Evolutionary conservation across 2,888 invertebrate species (phyloP).

Genomic region (Hypomecis atomaria): DNA sequence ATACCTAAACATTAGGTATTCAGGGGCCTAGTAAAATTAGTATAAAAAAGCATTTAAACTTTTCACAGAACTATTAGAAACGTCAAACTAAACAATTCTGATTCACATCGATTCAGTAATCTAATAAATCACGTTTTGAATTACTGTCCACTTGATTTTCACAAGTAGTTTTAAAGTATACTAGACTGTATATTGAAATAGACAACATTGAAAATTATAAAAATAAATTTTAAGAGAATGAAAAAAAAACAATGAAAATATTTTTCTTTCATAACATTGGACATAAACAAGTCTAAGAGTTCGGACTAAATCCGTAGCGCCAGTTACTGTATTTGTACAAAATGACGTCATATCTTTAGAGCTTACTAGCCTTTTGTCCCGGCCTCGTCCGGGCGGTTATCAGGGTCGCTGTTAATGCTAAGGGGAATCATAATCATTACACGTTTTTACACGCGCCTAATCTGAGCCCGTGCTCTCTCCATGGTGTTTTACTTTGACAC

Average conservation of each 20-base stretch:
- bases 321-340: conserved; percentile 69
- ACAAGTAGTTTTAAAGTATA: background rate
- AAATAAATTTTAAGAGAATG: no score
- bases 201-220: no score
- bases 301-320: conserved; percentile 53
- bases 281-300: conserved; percentile 29
- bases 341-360: conserved; percentile 84
- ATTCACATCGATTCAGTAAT: conserved; percentile 17
- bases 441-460: conserved; percentile 59
- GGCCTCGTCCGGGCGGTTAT: conserved; percentile 79
- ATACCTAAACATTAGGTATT: background rate
- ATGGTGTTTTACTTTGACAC: conserved; percentile 39
- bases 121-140: background rate
- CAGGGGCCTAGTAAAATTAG: no score
- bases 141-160: background rate
- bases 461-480: conserved; percentile 32
- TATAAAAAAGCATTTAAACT: background rate
- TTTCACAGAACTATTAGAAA: background rate
- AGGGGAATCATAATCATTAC: conserved; percentile 75
- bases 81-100: no score
- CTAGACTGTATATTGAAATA: no score
- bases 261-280: no score
- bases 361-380: conserved; percentile 84
- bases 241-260: no score
- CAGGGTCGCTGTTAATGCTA: conserved; percentile 83